These are phyloP conservation scores for Luidia sarsii DNA, from an alignment of 53 echinoderm and acorn worm species.

Conservation along the genomic window DNA sequence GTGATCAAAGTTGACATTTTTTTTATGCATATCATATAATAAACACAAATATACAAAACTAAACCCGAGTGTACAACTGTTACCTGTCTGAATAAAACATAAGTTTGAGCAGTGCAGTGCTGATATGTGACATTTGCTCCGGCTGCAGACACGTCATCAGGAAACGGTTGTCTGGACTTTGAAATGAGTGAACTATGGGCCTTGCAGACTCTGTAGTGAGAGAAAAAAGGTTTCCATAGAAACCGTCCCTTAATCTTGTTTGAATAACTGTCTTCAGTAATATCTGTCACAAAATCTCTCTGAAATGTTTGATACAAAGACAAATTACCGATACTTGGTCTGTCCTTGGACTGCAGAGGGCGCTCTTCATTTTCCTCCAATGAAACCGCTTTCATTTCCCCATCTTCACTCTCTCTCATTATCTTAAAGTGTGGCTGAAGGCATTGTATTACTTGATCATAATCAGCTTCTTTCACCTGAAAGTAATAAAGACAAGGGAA, in stretches of 20 bases:
- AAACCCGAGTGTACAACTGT: slow-evolving; percentile 9
- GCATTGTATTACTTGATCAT: slow-evolving; percentile 43
- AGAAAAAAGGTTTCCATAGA: neutral
- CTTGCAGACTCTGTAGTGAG: slow-evolving; percentile 43
- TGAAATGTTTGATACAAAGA: no score
- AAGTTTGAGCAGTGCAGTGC: slow-evolving; percentile 58
- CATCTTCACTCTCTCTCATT: slow-evolving; percentile 58
- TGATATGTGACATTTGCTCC: slow-evolving; percentile 59
- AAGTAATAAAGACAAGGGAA: no score
- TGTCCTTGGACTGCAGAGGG: neutral
- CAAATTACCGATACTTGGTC: neutral
- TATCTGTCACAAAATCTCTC: no score
- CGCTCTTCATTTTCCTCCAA: neutral
- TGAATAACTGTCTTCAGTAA: no score
- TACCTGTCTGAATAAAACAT: slow-evolving; percentile 78
- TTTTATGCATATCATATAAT: no score
- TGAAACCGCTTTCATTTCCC: slow-evolving; percentile 8
- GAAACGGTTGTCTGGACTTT: slow-evolving; percentile 66
- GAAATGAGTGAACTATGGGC: slow-evolving; percentile 68
- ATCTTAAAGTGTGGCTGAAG: slow-evolving; percentile 61
- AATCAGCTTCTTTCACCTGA: slow-evolving; percentile 65
- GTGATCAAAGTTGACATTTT: no score
- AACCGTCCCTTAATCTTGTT: no score
- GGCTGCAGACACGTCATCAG: slow-evolving; percentile 68
- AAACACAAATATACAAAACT: no score